Percentiles rank a stretch among this genome's conserved stretches.
phyloP scores from a whole-genome alignment of 2,888 invertebrate genomes.

The Myopa testacea region DNA sequence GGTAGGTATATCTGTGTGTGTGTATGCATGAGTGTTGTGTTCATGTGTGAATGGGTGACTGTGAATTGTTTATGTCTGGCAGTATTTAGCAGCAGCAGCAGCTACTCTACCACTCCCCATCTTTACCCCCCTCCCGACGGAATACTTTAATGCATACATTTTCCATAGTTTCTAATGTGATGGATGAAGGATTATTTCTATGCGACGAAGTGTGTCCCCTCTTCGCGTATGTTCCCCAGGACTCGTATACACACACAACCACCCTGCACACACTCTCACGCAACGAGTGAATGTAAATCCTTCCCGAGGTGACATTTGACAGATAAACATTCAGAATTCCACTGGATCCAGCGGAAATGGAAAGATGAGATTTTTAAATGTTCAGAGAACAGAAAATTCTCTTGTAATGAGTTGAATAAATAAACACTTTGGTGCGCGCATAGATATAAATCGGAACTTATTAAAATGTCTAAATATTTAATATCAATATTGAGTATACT shows the following conservation, averaged over 20 bases:
- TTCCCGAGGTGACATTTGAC: constrained; percentile 60
- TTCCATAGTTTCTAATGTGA: background rate
- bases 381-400: background rate
- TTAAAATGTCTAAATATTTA: too few species aligned
- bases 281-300: constrained; percentile 16
- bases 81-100: constrained; percentile 2
- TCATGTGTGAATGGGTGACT: background rate
- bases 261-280: background rate
- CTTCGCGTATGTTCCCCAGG: too few species aligned
- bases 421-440: background rate
- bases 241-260: background rate
- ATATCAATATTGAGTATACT: too few species aligned
- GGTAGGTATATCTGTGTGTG: background rate
- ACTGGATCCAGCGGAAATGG: background rate
- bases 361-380: constrained; percentile 6
- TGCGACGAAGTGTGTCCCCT: constrained; percentile 8
- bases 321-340: constrained; percentile 47
- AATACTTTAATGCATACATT: background rate
- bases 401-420: constrained; percentile 2
- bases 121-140: background rate
- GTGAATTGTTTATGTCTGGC: background rate
- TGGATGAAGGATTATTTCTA: constrained; percentile 31
- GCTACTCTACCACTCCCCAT: background rate
- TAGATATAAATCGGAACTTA: background rate
- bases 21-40: background rate